Conservation (phyloP, 1,140 invertebrate species). For the Propsilocerus akamusi region DNA sequence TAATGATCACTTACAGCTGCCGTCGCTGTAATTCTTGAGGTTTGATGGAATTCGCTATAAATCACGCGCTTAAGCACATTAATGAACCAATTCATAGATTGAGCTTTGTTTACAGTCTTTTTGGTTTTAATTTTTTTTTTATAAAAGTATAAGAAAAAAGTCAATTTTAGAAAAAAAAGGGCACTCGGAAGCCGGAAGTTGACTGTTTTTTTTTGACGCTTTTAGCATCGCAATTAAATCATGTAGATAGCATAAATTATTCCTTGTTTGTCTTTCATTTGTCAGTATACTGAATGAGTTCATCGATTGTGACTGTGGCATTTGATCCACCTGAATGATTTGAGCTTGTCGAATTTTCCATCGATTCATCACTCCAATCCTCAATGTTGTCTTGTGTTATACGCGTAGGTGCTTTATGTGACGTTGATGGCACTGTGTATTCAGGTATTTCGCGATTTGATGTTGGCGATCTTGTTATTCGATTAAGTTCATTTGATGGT, state of each 20-base stretch:
- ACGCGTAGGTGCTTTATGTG: constrained; percentile 4
- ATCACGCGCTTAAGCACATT: no score
- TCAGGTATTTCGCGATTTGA: constrained; percentile 7
- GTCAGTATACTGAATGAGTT: constrained; percentile 21
- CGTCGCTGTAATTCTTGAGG: no score
- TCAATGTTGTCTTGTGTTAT: constrained; percentile 8
- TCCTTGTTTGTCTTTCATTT: constrained; percentile 6
- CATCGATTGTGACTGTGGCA: constrained; percentile 22
- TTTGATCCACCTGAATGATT: constrained; percentile 24
- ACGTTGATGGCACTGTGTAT: constrained; percentile 5
- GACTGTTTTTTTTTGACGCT: no score
- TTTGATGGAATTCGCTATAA: no score
- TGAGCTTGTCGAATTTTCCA: constrained; percentile 12
- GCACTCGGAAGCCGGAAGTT: neutral
- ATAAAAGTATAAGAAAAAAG: no score
- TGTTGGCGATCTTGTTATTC: constrained; percentile 6
- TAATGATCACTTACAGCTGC: no score
- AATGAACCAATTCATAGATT: no score
- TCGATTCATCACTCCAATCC: constrained; percentile 11
- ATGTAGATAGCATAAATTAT: no score
- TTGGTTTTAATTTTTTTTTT: no score
- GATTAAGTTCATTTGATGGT: constrained; percentile 1
- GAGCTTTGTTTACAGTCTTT: no score
- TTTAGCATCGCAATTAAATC: no score
- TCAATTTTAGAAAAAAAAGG: neutral